Percentiles rank a stretch among this genome's conserved stretches.
Evolutionary conservation across 2,888 invertebrate species (phyloP).

Genomic region (Hypolimnas misippus): DNA sequence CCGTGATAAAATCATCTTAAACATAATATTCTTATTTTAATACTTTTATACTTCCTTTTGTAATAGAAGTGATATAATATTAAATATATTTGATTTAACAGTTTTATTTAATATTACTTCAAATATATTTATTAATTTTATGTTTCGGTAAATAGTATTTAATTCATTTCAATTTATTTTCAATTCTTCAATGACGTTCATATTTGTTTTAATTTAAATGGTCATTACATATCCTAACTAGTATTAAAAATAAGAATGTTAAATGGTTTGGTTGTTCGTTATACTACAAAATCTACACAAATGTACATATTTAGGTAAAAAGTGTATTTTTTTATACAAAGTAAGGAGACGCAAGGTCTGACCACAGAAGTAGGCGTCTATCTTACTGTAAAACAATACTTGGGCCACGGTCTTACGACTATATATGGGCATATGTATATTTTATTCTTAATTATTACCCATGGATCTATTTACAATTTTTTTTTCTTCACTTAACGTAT

Average conservation of each 20-base stretch:
- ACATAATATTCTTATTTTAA: conserved; percentile 16
- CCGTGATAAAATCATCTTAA: conserved; percentile 34
- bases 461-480: conserved; percentile 9
- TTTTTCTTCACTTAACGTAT: background rate
- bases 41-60: conserved; percentile 7
- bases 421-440: background rate
- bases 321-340: background rate
- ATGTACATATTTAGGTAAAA: background rate
- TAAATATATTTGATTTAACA: background rate
- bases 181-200: no score
- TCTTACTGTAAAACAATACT: conserved; percentile 28
- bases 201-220: no score
- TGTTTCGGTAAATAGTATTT: no score
- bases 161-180: no score
- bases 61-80: background rate
- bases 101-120: background rate
- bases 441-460: background rate
- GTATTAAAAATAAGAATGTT: no score
- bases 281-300: background rate
- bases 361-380: conserved; percentile 16
- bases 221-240: no score
- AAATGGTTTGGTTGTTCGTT: no score
- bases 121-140: background rate
- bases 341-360: conserved; percentile 18
- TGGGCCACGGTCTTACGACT: conserved; percentile 20